These are phyloP conservation scores for Chiroxiphia lanceolata DNA, from an alignment of 2,797 vertebrate genomes.

Conservation along the genomic window DNA sequence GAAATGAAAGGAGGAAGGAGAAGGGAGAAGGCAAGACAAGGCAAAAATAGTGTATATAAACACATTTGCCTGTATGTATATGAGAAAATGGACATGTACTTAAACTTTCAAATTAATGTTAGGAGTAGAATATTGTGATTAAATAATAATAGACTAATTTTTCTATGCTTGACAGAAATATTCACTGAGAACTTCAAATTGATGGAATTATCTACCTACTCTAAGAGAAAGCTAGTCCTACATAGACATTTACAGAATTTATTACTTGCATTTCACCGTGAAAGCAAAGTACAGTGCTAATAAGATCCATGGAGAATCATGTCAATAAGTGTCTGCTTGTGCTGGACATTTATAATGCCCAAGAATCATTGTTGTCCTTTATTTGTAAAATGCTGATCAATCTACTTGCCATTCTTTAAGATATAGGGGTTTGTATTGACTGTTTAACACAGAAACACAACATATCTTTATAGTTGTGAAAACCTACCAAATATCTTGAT, in stretches of 20 bases:
- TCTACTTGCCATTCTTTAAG: neutral
- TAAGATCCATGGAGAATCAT: neutral
- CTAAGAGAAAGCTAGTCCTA: neutral
- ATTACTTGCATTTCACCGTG: neutral
- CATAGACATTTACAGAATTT: neutral
- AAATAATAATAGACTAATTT: neutral
- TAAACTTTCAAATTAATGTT: neutral
- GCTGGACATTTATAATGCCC: neutral
- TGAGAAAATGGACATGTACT: neutral
- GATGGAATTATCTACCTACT: neutral
- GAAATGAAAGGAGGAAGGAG: no score
- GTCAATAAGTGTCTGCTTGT: neutral
- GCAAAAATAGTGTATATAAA: neutral
- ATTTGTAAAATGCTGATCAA: neutral
- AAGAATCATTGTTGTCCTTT: neutral
- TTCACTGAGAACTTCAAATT: neutral
- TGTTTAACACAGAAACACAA: neutral
- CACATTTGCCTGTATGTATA: neutral
- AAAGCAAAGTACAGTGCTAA: neutral
- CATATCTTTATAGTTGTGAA: neutral
- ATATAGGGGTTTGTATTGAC: neutral
- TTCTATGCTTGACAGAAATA: neutral
- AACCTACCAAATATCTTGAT: neutral
- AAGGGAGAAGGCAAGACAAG: neutral
- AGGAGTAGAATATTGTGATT: neutral